phyloP scores from a whole-genome alignment of 2,797 vertebrate species.

The Melanogrammus aeglefinus region DNA sequence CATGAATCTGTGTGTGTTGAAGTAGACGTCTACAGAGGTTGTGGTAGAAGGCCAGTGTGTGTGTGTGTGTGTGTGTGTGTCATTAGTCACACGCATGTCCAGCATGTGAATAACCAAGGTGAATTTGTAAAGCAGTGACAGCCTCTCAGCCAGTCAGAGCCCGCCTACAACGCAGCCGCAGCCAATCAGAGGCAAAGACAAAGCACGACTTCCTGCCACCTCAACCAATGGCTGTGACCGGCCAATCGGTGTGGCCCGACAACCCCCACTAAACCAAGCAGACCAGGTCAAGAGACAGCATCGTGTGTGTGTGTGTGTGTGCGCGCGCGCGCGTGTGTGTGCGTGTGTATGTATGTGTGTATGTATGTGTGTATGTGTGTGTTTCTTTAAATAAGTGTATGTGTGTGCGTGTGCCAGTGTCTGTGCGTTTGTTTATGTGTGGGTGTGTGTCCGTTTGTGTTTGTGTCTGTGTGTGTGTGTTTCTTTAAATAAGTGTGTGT shows the following conservation, averaged over 20 bases:
- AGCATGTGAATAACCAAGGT: conserved; percentile 47
- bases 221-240: background rate
- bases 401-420: no score
- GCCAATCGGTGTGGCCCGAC: background rate
- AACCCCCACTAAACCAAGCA: background rate
- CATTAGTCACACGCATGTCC: conserved; percentile 54
- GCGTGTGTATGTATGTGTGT: no score
- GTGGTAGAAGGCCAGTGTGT: background rate
- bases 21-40: conserved; percentile 3
- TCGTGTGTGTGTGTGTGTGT: background rate
- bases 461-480: no score
- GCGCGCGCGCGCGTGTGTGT: no score
- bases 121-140: conserved; percentile 49
- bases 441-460: no score
- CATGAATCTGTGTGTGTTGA: background rate
- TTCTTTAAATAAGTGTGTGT: no score
- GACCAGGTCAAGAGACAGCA: background rate
- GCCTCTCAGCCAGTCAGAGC: conserved; percentile 58
- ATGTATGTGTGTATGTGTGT: no score
- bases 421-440: no score
- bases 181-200: conserved; percentile 48
- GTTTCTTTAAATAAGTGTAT: no score
- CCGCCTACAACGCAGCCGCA: conserved; percentile 59
- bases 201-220: conserved; percentile 14
- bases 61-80: conserved; percentile 18